phyloP scores from a whole-genome alignment of 2,797 vertebrate genomes.

The Schizopygopsis malacanthus region DNA sequence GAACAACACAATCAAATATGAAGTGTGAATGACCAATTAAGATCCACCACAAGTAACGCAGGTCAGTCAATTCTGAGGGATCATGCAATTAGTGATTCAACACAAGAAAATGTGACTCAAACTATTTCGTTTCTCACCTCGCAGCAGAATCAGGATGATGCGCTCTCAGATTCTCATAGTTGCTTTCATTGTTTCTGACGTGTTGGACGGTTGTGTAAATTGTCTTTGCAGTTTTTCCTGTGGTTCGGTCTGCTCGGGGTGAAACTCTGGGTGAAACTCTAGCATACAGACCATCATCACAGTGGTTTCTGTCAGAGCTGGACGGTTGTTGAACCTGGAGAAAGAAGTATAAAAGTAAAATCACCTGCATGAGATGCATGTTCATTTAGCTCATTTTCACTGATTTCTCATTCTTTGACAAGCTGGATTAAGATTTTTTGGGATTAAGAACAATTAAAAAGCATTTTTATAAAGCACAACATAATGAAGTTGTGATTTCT shows the following conservation, averaged over 20 bases:
- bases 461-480: too few relatives aligned
- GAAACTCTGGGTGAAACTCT: too few relatives aligned
- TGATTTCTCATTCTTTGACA: neutral
- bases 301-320: neutral
- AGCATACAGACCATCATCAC: neutral
- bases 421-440: neutral
- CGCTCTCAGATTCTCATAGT: neutral
- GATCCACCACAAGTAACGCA: neutral
- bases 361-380: neutral
- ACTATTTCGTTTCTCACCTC: neutral
- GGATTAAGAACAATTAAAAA: too few relatives aligned
- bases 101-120: neutral
- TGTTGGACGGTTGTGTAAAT: neutral
- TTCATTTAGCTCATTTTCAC: neutral
- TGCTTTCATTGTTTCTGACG: neutral
- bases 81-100: neutral
- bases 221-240: neutral
- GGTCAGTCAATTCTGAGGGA: neutral
- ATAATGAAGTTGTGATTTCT: too few relatives aligned
- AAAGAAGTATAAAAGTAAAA: neutral
- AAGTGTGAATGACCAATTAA: neutral
- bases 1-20: neutral
- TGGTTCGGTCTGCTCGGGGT: neutral
- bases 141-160: neutral
- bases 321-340: neutral